A percentile compares a stretch with the other conserved stretches of the same genome.
Evolutionary conservation across 2,888 invertebrate genomes (phyloP).

Genomic region (Pherbina coryleti): DNA sequence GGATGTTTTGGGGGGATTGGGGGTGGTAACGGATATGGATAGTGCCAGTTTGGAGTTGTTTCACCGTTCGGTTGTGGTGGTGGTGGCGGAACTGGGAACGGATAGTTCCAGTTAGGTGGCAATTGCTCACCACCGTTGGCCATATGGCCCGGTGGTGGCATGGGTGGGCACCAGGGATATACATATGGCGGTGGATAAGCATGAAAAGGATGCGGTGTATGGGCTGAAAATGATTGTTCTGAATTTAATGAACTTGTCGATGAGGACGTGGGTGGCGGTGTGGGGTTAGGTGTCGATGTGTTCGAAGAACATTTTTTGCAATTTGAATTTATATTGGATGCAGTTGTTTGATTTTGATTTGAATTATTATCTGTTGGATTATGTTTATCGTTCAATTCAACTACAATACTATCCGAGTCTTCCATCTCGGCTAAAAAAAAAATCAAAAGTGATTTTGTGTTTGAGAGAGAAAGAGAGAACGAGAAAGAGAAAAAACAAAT

Average conservation of each 20-base stretch:
- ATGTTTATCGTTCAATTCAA: constrained; percentile 62
- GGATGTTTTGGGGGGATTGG: constrained; percentile 26
- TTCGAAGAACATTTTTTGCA: constrained; percentile 8
- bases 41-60: constrained; percentile 47
- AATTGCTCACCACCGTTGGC: constrained; percentile 2
- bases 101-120: constrained; percentile 27
- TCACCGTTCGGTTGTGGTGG: constrained; percentile 46
- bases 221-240: constrained; percentile 51
- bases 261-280: constrained; percentile 54
- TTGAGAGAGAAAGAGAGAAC: constrained; percentile 46
- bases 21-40: constrained; percentile 44
- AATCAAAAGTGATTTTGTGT: constrained; percentile 38
- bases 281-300: constrained; percentile 42
- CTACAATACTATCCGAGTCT: constrained; percentile 65
- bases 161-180: constrained; percentile 64
- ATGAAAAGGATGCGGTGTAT: constrained; percentile 43
- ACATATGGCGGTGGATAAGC: constrained; percentile 61
- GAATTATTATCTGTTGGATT: constrained; percentile 48
- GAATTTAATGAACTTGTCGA: constrained; percentile 60
- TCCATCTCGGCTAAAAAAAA: constrained; percentile 67
- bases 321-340: constrained; percentile 34
- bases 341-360: constrained; percentile 51
- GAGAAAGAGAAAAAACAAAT: constrained; percentile 50
- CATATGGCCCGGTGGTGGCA: constrained; percentile 47
- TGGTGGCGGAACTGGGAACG: constrained; percentile 42